Percentiles rank a stretch among this genome's conserved stretches.
phyloP scores from a whole-genome alignment of 2,888 invertebrate genomes.

The Troides helena region DNA sequence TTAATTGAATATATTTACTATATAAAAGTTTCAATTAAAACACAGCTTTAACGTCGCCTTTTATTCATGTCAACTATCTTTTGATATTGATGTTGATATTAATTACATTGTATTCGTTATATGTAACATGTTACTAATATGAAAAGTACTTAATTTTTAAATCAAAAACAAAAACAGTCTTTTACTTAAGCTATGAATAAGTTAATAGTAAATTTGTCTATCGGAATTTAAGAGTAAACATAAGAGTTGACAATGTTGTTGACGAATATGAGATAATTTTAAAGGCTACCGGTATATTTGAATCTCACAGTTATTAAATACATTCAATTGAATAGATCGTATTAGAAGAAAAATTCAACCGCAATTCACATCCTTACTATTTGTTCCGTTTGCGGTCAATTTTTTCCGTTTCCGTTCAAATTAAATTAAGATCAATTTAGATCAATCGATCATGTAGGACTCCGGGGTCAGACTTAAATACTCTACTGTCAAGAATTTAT shows the following conservation, averaged over 20 bases:
- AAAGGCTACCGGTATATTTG: too few species aligned
- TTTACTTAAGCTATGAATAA: too few species aligned
- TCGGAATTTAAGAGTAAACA: too few species aligned
- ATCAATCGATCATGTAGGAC: constrained; percentile 4
- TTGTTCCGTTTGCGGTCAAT: neutral
- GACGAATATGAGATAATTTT: too few species aligned
- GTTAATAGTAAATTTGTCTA: too few species aligned
- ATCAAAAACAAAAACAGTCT: too few species aligned
- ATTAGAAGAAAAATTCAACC: neutral
- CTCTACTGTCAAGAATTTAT: neutral
- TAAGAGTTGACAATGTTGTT: too few species aligned
- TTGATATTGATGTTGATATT: neutral
- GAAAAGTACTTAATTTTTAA: too few species aligned
- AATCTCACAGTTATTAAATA: too few species aligned
- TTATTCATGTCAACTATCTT: neutral
- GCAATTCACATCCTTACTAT: neutral
- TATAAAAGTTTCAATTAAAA: constrained; percentile 16
- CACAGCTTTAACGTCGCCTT: constrained; percentile 7
- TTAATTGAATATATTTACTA: constrained; percentile 20
- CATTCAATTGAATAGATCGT: neutral
- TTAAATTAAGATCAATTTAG: constrained; percentile 25
- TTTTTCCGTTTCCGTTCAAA: constrained; percentile 8
- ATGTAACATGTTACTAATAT: too few species aligned
- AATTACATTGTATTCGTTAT: too few species aligned
- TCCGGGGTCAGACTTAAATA: neutral